These are phyloP conservation scores for Cactoblastis cactorum DNA, from an alignment of 2,888 invertebrate species.

Conservation along the genomic window DNA sequence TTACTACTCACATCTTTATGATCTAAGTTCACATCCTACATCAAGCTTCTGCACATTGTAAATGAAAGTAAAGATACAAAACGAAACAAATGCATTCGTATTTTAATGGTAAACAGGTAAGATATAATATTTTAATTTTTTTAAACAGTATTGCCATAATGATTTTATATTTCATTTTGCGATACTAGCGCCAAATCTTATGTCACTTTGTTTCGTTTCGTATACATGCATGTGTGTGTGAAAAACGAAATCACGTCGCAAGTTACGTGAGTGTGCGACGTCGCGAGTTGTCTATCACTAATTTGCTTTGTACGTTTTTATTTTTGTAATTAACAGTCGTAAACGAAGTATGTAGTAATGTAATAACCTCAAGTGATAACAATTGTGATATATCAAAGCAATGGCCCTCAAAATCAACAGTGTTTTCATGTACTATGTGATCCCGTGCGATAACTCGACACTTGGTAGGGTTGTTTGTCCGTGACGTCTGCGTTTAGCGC, in stretches of 20 bases:
- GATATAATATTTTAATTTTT: not conserved
- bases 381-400: constrained; percentile 68
- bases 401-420: constrained; percentile 65
- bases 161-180: constrained; percentile 20
- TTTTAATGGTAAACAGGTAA: no score
- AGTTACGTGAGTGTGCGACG: constrained; percentile 74
- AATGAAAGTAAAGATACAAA: no score
- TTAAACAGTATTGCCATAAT: constrained; percentile 8
- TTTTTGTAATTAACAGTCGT: constrained; percentile 71
- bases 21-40: no score
- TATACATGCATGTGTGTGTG: constrained; percentile 42
- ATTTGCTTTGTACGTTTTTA: constrained; percentile 77
- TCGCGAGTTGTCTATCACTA: constrained; percentile 72
- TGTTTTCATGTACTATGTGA: constrained; percentile 73
- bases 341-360: constrained; percentile 64
- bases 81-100: no score
- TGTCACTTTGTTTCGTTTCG: constrained; percentile 52
- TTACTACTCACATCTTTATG: no score
- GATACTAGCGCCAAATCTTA: constrained; percentile 41
- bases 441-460: constrained; percentile 75
- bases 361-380: constrained; percentile 71
- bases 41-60: no score
- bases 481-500: constrained; percentile 79
- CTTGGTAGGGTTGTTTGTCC: constrained; percentile 78
- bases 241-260: constrained; percentile 69